Percentiles rank a stretch among this genome's conserved stretches.
phyloP scores from a whole-genome alignment of 2,888 invertebrate species.

The Sphaerophoria rueppellii region DNA sequence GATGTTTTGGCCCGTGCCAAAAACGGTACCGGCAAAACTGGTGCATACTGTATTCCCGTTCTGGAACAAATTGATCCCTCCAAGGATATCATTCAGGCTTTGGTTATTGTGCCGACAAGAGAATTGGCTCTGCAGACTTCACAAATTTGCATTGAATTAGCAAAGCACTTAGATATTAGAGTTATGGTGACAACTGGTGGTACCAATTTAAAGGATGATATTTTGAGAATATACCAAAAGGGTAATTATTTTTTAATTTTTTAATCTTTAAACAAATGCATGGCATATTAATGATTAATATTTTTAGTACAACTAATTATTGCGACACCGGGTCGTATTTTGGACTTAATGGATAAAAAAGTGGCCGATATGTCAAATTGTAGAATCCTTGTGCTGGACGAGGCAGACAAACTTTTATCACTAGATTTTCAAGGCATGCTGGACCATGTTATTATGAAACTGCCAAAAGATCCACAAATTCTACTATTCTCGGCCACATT shows the following conservation, averaged over 20 bases:
- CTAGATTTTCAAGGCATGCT: constrained; percentile 99
- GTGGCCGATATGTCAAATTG: constrained; percentile 97
- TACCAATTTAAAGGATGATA: constrained; percentile 98
- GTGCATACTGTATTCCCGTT: constrained; percentile 99
- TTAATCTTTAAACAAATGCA: background rate
- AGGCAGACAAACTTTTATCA: constrained; percentile 99
- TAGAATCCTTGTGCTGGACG: constrained; percentile 98
- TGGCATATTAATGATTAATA: constrained; percentile 24
- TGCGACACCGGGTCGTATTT: constrained; percentile 99
- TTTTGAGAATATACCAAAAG: constrained; percentile 99
- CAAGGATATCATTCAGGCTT: constrained; percentile 97
- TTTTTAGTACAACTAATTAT: constrained; percentile 96
- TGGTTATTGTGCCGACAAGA: constrained; percentile 99
- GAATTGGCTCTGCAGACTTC: constrained; percentile 99
- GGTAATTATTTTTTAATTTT: constrained; percentile 83
- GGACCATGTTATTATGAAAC: constrained; percentile 95
- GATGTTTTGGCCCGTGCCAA: constrained; percentile 99
- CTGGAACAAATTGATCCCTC: constrained; percentile 96
- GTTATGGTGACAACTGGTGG: constrained; percentile 99
- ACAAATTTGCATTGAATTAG: constrained; percentile 99
- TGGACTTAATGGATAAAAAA: constrained; percentile 99
- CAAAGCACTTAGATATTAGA: constrained; percentile 97
- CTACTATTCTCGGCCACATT: constrained; percentile 99
- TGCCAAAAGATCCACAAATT: constrained; percentile 98
- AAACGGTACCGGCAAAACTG: constrained; percentile 99